phyloP scores from a whole-genome alignment of 1,140 invertebrate genomes.

The Macrobrachium nipponense region DNA sequence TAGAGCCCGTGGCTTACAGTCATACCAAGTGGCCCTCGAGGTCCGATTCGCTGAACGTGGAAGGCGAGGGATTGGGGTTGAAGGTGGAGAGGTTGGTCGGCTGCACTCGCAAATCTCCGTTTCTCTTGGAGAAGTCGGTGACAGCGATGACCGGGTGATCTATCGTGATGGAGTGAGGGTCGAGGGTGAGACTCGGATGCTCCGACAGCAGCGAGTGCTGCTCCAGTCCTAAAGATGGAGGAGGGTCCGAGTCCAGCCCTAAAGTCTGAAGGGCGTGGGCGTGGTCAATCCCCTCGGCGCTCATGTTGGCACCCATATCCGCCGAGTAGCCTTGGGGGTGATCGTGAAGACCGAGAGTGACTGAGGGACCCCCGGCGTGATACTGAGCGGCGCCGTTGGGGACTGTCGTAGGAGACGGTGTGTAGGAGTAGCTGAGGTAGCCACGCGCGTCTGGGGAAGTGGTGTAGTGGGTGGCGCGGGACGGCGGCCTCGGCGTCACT shows the following conservation, averaged over 20 bases:
- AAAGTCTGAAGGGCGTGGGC: slow-evolving; percentile 53
- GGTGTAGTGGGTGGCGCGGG: slow-evolving; percentile 64
- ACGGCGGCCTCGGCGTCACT: slow-evolving; percentile 59
- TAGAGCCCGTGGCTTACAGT: slow-evolving; percentile 35
- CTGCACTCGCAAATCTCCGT: slow-evolving; percentile 56
- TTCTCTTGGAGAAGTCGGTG: slow-evolving; percentile 57
- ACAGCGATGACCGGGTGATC: slow-evolving; percentile 61
- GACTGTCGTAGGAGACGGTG: slow-evolving; percentile 60
- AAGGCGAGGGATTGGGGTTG: slow-evolving; percentile 59
- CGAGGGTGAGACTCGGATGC: slow-evolving; percentile 61
- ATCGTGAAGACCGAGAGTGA: slow-evolving; percentile 62
- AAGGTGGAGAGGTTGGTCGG: slow-evolving; percentile 63
- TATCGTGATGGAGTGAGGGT: slow-evolving; percentile 64
- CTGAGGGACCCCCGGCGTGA: slow-evolving; percentile 60
- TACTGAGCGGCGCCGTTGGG: slow-evolving; percentile 64
- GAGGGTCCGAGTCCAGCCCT: slow-evolving; percentile 61
- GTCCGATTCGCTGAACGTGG: slow-evolving; percentile 49
- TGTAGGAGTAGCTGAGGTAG: slow-evolving; percentile 62
- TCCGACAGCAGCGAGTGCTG: slow-evolving; percentile 64
- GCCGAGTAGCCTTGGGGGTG: slow-evolving; percentile 36
- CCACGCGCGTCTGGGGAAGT: slow-evolving; percentile 57
- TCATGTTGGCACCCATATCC: slow-evolving; percentile 17
- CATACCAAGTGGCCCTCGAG: slow-evolving; percentile 54
- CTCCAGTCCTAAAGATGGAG: slow-evolving; percentile 62
- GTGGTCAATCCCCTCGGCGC: slow-evolving; percentile 35